Percentiles rank a stretch among this genome's conserved stretches.
phyloP scores from a whole-genome alignment of 2,113 vertebrate genomes.

The Campylorhamphus procurvoides region DNA sequence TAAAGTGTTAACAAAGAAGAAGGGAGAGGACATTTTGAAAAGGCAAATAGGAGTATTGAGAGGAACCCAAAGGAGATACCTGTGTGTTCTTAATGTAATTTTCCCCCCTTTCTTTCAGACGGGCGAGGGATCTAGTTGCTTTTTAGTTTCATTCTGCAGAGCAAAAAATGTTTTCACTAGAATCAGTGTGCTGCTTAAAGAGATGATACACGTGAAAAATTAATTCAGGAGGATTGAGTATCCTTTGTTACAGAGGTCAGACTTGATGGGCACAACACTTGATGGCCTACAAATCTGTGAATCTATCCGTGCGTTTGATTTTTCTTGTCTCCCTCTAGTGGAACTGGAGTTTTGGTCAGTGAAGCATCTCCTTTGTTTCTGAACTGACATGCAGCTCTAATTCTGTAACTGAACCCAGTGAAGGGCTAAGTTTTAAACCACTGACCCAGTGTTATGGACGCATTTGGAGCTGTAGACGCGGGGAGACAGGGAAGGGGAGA shows the following conservation, averaged over 20 bases:
- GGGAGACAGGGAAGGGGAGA: neutral
- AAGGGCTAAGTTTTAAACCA: neutral
- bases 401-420: neutral
- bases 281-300: neutral
- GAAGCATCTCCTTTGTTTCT: neutral
- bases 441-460: neutral
- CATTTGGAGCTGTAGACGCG: accelerated
- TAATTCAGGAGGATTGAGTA: neutral
- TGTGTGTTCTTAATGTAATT: neutral
- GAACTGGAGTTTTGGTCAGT: neutral
- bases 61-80: neutral
- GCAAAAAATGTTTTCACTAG: neutral
- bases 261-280: accelerated
- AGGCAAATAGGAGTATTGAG: neutral
- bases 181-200: neutral
- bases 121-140: neutral
- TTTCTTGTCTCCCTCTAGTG: neutral
- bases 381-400: neutral
- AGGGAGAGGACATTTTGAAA: neutral
- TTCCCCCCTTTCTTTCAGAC: neutral
- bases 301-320: neutral
- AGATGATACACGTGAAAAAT: neutral
- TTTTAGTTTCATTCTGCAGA: neutral
- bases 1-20: neutral
- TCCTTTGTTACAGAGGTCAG: neutral